phyloP scores from a whole-genome alignment of 2,797 vertebrate genomes.

The Pipistrellus nathusii region DNA sequence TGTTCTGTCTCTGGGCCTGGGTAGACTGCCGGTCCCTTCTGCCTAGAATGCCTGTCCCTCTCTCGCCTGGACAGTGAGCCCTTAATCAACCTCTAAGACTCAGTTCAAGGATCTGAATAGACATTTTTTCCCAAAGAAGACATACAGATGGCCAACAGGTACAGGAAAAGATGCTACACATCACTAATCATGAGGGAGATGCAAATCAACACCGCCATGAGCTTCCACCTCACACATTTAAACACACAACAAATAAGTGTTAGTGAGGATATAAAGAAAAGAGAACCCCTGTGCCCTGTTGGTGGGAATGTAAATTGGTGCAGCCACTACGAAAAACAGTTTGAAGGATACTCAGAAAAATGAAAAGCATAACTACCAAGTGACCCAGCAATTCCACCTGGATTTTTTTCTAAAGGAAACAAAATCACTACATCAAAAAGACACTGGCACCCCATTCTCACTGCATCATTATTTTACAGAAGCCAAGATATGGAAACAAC shows the following conservation, averaged over 20 bases:
- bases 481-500: neutral
- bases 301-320: neutral
- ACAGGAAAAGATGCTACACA: neutral
- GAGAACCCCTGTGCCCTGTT: neutral
- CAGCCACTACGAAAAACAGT: neutral
- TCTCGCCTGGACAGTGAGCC: neutral
- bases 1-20: neutral
- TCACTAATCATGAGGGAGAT: neutral
- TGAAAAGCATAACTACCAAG: neutral
- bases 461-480: neutral
- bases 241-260: neutral
- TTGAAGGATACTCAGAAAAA: neutral
- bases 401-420: neutral
- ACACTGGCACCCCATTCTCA: neutral
- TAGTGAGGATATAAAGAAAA: neutral
- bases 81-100: neutral
- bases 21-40: neutral
- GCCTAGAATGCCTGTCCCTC: neutral
- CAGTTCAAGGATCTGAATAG: neutral
- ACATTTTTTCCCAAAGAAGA: neutral
- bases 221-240: neutral
- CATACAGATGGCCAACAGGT: neutral
- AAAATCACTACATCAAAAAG: neutral
- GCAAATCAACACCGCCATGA: neutral
- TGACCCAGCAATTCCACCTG: neutral